Conservation (phyloP, 2,888 invertebrate genomes). For the Drosophila anomalata region DNA sequence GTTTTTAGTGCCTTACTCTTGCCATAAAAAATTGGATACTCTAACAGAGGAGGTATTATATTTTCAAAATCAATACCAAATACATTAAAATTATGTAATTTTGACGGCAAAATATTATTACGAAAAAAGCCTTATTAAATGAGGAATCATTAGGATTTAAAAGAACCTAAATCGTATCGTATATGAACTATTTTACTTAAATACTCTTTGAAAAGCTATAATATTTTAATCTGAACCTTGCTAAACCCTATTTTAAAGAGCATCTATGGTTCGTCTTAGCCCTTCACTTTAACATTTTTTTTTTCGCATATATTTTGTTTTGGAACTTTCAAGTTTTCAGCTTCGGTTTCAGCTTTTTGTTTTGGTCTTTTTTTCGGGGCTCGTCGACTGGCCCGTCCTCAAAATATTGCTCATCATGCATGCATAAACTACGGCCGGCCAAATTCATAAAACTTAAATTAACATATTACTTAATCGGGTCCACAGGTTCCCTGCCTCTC, state of each 20-base stretch:
- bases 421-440: conserved; percentile 24
- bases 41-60: neutral
- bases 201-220: too few relatives aligned
- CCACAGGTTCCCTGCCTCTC: neutral
- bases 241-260: neutral
- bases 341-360: neutral
- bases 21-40: neutral
- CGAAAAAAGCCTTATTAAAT: too few relatives aligned
- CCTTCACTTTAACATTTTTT: neutral
- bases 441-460: conserved; percentile 20
- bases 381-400: neutral
- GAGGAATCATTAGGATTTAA: too few relatives aligned
- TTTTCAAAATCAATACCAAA: too few relatives aligned
- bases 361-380: conserved; percentile 5
- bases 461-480: conserved; percentile 26
- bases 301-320: conserved; percentile 20
- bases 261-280: neutral
- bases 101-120: too few relatives aligned
- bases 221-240: neutral
- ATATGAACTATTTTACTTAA: too few relatives aligned
- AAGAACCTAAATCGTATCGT: too few relatives aligned
- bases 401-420: conserved; percentile 29
- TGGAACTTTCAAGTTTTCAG: conserved; percentile 24
- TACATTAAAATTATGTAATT: too few relatives aligned
- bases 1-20: conserved; percentile 4